These are phyloP conservation scores for Drosophila aldrichi DNA, from an alignment of 2,888 invertebrate genomes.

Conservation along the genomic window DNA sequence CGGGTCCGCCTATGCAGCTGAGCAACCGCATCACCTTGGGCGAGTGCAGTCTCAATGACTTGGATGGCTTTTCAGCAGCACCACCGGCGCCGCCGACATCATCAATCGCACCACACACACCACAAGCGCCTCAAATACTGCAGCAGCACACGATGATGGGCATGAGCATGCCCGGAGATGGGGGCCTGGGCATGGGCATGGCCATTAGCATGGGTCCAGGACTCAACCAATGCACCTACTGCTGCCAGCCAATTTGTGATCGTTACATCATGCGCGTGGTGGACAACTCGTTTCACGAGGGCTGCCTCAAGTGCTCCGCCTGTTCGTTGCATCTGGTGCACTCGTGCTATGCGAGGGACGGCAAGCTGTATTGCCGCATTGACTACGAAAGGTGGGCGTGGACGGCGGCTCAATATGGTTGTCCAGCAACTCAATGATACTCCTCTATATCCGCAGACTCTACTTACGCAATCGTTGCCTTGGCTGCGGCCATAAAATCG, in stretches of 20 bases:
- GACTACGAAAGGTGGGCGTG: conserved; percentile 91
- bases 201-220: conserved; percentile 27
- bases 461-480: conserved; percentile 90
- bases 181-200: conserved; percentile 20
- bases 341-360: conserved; percentile 91
- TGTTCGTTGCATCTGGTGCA: conserved; percentile 90
- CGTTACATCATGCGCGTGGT: conserved; percentile 91
- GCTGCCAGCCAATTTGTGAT: conserved; percentile 90
- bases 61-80: conserved; percentile 52
- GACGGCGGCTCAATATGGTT: not conserved
- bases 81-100: conserved; percentile 48
- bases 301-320: conserved; percentile 91
- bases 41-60: conserved; percentile 78
- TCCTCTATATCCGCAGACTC: conserved; percentile 86
- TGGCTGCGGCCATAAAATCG: conserved; percentile 90
- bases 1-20: conserved; percentile 53
- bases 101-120: conserved; percentile 50
- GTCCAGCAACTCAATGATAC: conserved; percentile 4
- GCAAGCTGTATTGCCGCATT: conserved; percentile 91
- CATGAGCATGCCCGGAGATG: conserved; percentile 23
- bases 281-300: conserved; percentile 91
- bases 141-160: conserved; percentile 45
- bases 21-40: conserved; percentile 72
- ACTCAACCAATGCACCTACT: conserved; percentile 88
- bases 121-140: conserved; percentile 67